Percentiles rank a stretch among this genome's conserved stretches.
phyloP scores from a whole-genome alignment of 2,797 vertebrate species.

The Vireo griseus region DNA sequence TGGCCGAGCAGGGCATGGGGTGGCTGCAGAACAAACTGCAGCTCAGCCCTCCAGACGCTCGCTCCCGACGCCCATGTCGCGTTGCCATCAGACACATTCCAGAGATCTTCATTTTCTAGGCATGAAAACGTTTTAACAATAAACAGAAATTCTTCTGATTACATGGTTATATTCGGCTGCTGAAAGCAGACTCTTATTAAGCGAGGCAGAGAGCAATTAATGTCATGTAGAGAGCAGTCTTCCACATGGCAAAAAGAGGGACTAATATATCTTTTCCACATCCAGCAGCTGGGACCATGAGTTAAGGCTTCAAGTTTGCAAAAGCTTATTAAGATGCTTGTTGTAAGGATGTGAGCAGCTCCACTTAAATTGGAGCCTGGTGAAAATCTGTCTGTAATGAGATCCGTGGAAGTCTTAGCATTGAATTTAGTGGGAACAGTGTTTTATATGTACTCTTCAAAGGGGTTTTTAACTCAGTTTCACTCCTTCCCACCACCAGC shows the following conservation, averaged over 20 bases:
- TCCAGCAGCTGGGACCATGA: conserved; percentile 28
- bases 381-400: neutral
- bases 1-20: neutral
- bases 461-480: neutral
- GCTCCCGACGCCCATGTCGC: neutral
- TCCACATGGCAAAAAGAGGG: conserved; percentile 10
- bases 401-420: neutral
- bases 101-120: conserved; percentile 23
- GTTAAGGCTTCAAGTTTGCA: conserved; percentile 17
- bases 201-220: conserved; percentile 37
- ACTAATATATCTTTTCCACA: neutral
- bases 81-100: conserved; percentile 16
- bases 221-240: conserved; percentile 24
- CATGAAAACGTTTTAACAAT: conserved; percentile 54
- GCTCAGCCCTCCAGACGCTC: neutral
- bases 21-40: neutral
- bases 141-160: conserved; percentile 55
- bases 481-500: neutral
- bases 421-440: neutral
- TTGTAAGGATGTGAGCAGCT: neutral
- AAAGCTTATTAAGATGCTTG: neutral
- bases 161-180: conserved; percentile 26
- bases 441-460: neutral
- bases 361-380: neutral
- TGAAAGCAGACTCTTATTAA: conserved; percentile 43